These are phyloP conservation scores for Threskiornis aethiopicus DNA, from an alignment of 2,797 vertebrate species.

Conservation along the genomic window DNA sequence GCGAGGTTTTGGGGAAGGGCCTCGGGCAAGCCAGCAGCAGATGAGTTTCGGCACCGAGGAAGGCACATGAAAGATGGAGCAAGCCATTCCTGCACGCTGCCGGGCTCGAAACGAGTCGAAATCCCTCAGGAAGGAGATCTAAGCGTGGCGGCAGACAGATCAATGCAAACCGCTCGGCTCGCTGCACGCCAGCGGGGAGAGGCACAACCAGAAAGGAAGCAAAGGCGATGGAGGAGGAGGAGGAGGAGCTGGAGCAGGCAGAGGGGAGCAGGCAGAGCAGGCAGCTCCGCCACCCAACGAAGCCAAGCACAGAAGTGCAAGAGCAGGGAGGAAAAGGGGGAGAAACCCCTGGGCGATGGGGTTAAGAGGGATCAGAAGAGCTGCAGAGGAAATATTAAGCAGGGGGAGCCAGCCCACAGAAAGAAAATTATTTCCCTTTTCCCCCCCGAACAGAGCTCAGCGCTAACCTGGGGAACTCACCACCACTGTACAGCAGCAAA, in stretches of 20 bases:
- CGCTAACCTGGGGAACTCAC: neutral
- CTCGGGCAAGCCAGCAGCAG: neutral
- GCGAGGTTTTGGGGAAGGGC: neutral
- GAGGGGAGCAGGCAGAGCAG: neutral
- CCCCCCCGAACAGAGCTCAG: neutral
- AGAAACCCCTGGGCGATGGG: neutral
- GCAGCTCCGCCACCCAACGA: neutral
- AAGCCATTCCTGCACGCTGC: accelerated
- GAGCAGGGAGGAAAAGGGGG: neutral
- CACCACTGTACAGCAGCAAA: neutral
- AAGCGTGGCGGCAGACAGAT: neutral
- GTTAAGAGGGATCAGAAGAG: neutral
- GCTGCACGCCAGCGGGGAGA: neutral
- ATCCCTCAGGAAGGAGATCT: neutral
- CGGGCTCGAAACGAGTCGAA: neutral
- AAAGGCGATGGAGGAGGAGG: neutral
- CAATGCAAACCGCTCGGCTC: neutral
- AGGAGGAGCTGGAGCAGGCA: neutral
- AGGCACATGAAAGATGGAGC: neutral
- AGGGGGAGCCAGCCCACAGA: neutral
- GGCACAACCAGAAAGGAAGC: neutral
- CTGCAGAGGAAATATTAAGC: neutral
- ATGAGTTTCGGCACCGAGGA: neutral
- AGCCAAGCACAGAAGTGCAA: neutral
- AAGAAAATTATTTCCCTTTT: neutral